These are phyloP conservation scores for Allacma fusca DNA, from an alignment of 2,888 invertebrate species.

Conservation along the genomic window DNA sequence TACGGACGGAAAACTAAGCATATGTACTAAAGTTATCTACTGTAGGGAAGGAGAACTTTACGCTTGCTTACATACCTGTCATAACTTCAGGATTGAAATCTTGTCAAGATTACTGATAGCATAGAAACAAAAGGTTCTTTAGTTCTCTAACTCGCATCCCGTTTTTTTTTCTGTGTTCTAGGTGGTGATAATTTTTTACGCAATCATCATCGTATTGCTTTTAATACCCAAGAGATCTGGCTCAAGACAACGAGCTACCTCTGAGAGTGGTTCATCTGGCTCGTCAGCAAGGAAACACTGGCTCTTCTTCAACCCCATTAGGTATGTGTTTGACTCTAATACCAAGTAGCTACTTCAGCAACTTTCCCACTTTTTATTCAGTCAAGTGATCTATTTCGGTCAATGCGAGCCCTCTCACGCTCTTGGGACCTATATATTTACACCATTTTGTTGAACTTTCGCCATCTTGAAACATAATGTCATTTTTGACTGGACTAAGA, in stretches of 20 bases:
- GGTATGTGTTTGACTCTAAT: conserved; percentile 18
- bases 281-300: conserved; percentile 59
- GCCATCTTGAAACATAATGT: not conserved
- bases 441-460: conserved; percentile 8
- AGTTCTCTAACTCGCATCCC: too few species aligned
- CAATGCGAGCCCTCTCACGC: not conserved
- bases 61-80: too few species aligned
- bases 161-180: conserved; percentile 45
- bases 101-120: not conserved
- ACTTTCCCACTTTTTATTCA: not conserved
- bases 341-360: not conserved
- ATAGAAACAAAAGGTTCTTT: not conserved
- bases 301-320: conserved; percentile 61
- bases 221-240: conserved; percentile 62
- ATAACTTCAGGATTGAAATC: not conserved
- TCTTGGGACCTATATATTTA: conserved; percentile 6
- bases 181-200: conserved; percentile 64
- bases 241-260: conserved; percentile 21
- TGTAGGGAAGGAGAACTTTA: too few species aligned
- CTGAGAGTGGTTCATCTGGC: conserved; percentile 42
- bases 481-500: not conserved
- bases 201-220: conserved; percentile 64
- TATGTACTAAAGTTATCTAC: too few species aligned
- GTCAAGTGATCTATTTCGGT: conserved; percentile 9
- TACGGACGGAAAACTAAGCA: too few species aligned